Percentiles rank a stretch among this genome's conserved stretches.
Conservation (phyloP, 1,140 invertebrate species). For the Aphelinus certus region DNA sequence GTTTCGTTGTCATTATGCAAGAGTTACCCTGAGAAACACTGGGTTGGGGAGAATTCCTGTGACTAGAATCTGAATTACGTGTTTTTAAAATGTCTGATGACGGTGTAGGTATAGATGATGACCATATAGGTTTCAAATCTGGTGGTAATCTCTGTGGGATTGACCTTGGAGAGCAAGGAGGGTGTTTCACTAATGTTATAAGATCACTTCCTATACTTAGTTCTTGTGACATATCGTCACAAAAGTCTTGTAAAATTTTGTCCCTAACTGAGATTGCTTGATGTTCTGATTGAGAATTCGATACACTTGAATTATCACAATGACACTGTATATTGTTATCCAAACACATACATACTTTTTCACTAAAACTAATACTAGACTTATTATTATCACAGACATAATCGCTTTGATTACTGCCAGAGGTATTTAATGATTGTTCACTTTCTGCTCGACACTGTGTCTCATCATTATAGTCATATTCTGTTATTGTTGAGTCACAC, state of each 20-base stretch:
- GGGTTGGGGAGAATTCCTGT: constrained; percentile 58
- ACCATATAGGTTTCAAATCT: constrained; percentile 53
- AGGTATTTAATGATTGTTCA: constrained; percentile 52
- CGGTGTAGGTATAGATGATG: constrained; percentile 57
- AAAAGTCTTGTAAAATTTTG: constrained; percentile 64
- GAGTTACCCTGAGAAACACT: constrained; percentile 52
- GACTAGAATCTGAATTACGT: constrained; percentile 61
- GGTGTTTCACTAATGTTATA: constrained; percentile 62
- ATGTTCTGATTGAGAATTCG: constrained; percentile 45
- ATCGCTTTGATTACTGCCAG: constrained; percentile 57
- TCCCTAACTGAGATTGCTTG: constrained; percentile 61
- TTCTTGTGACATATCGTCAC: constrained; percentile 62
- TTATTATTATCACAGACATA: constrained; percentile 60
- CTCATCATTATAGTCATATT: constrained; percentile 56
- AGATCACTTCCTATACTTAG: constrained; percentile 60
- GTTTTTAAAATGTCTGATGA: constrained; percentile 61
- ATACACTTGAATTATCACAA: constrained; percentile 44
- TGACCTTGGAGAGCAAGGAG: constrained; percentile 60
- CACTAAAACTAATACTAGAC: constrained; percentile 50
- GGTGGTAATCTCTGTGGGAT: constrained; percentile 60
- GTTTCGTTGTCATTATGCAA: constrained; percentile 52
- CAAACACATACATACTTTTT: constrained; percentile 52
- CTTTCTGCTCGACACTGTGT: constrained; percentile 45
- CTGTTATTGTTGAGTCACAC: constrained; percentile 49
- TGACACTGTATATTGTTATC: constrained; percentile 49